Evolutionary conservation across 2,888 invertebrate genomes (phyloP).

Genomic region (Serripes groenlandicus): DNA sequence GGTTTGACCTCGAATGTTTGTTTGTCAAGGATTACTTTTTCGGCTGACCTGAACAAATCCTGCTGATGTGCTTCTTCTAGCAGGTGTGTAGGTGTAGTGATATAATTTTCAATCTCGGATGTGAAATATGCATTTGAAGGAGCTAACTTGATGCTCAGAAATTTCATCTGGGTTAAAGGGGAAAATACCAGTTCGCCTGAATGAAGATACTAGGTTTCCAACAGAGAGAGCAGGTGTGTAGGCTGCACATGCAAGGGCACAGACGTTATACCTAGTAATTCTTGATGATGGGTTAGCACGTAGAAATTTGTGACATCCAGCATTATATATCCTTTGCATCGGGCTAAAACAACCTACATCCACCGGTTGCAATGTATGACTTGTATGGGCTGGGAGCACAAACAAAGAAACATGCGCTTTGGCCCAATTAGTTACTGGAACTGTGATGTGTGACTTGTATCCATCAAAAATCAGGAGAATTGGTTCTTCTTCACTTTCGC

Average conservation of each 20-base stretch:
- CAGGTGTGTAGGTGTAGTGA: too few relatives aligned
- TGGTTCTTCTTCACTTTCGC: conserved; percentile 3
- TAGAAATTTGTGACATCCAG: conserved; percentile 28
- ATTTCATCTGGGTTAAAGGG: conserved; percentile 18
- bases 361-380: conserved; percentile 25
- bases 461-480: conserved; percentile 39
- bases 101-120: neutral
- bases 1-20: neutral
- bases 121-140: conserved; percentile 6
- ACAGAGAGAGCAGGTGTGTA: neutral
- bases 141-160: conserved; percentile 20
- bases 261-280: conserved; percentile 43
- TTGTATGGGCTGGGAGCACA: conserved; percentile 31
- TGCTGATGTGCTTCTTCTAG: neutral
- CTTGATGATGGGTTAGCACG: conserved; percentile 34
- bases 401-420: conserved; percentile 33
- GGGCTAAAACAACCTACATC: conserved; percentile 36
- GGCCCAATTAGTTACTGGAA: conserved; percentile 43
- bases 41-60: neutral
- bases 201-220: conserved; percentile 24
- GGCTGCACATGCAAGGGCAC: conserved; percentile 23
- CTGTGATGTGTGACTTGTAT: conserved; percentile 28
- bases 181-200: conserved; percentile 39
- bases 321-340: conserved; percentile 38
- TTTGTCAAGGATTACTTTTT: neutral